Conservation (phyloP, 92 coral and sea anemone genomes). For the Virgularia gustaviana region DNA sequence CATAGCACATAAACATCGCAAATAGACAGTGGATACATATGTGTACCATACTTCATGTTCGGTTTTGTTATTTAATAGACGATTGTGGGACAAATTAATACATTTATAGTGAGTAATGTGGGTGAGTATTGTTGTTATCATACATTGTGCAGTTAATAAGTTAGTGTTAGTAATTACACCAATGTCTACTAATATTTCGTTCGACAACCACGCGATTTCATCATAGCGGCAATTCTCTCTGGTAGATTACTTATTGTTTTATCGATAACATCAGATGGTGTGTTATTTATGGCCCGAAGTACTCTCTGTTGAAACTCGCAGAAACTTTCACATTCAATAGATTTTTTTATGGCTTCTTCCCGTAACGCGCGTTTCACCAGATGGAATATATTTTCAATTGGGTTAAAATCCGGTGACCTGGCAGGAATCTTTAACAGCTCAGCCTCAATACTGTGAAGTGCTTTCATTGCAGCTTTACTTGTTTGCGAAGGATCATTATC, state of each 20-base stretch:
- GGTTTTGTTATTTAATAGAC: too few relatives aligned
- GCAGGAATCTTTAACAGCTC: neutral
- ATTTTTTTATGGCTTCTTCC: neutral
- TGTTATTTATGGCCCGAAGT: neutral
- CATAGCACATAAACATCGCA: too few relatives aligned
- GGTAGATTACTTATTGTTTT: neutral
- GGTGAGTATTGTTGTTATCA: too few relatives aligned
- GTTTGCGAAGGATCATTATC: conserved; percentile 10
- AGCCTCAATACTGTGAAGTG: neutral
- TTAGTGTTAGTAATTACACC: too few relatives aligned
- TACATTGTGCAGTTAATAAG: too few relatives aligned
- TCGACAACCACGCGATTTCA: neutral
- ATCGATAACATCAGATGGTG: neutral
- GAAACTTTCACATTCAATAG: neutral
- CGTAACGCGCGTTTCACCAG: neutral
- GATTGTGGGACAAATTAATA: too few relatives aligned
- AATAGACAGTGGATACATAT: too few relatives aligned
- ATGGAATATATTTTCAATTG: neutral
- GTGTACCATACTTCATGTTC: too few relatives aligned
- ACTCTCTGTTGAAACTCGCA: neutral
- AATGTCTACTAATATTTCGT: neutral
- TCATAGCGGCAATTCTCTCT: neutral
- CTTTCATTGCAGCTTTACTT: neutral
- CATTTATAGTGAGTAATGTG: neutral
- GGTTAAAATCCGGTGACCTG: neutral